Conservation (phyloP, 2,888 invertebrate species). For the Pachymerium ferrugineum region DNA sequence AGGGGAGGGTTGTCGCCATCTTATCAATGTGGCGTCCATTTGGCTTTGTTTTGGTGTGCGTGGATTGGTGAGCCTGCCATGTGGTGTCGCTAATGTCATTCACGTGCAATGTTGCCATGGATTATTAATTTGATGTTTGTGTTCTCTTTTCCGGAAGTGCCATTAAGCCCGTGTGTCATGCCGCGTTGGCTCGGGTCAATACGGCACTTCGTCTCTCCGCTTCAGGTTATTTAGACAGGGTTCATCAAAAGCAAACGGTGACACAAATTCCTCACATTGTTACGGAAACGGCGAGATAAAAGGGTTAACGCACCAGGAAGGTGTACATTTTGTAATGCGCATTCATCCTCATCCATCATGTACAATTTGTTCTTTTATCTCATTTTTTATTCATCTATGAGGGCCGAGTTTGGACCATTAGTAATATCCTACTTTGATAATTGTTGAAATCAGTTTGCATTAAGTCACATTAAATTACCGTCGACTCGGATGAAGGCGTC, state of each 20-base stretch:
- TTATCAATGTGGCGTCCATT: constrained; percentile 25
- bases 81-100: constrained; percentile 22
- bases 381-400: neutral
- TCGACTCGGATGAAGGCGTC: neutral
- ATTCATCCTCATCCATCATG: constrained; percentile 18
- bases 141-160: constrained; percentile 24
- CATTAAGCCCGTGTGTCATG: constrained; percentile 24
- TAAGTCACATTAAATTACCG: constrained; percentile 11
- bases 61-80: constrained; percentile 17
- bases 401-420: neutral
- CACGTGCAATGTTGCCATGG: constrained; percentile 27
- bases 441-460: constrained; percentile 19
- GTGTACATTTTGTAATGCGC: neutral
- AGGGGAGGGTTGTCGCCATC: neutral
- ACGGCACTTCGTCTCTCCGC: constrained; percentile 14
- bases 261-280: constrained; percentile 18
- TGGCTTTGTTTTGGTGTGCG: constrained; percentile 15
- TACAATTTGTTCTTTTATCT: constrained; percentile 23
- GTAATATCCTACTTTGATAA: neutral
- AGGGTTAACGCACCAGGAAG: constrained; percentile 25
- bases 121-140: constrained; percentile 27
- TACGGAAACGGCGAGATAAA: constrained; percentile 19
- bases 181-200: constrained; percentile 24
- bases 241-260: constrained; percentile 17
- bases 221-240: neutral